phyloP scores from a whole-genome alignment of 2,797 vertebrate genomes.

The Borostomias antarcticus region DNA sequence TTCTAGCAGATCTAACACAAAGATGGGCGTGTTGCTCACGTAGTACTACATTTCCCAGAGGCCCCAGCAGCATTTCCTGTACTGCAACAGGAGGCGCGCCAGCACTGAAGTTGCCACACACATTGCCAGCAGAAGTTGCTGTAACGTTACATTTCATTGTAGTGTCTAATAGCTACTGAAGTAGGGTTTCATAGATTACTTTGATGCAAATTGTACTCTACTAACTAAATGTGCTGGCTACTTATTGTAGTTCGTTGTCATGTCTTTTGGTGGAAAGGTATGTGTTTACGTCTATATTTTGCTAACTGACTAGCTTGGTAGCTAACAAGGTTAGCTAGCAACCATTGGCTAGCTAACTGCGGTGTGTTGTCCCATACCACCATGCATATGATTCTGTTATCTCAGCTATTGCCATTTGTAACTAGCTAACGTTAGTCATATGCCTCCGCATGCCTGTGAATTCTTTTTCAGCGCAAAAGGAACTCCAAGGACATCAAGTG shows the following conservation, averaged over 20 bases:
- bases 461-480: conserved; percentile 73
- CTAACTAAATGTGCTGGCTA: background rate
- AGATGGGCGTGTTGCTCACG: too few species aligned
- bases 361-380: too few species aligned
- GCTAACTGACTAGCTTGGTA: background rate
- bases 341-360: background rate
- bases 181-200: background rate
- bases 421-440: too few species aligned
- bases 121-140: background rate
- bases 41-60: conserved; percentile 19
- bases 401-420: too few species aligned
- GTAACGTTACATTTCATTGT: background rate
- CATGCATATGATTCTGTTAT: too few species aligned
- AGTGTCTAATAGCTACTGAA: background rate
- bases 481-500: conserved; percentile 62
- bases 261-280: conserved; percentile 29
- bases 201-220: background rate
- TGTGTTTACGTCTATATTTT: background rate
- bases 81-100: conserved; percentile 1
- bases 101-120: too few species aligned
- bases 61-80: background rate
- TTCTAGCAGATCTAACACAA: too few species aligned
- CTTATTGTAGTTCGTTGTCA: background rate
- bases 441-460: background rate
- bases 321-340: background rate